Base-by-base conservation (phyloP, 2,888 invertebrate genomes). In the Phymatocera aterrima region DNA sequence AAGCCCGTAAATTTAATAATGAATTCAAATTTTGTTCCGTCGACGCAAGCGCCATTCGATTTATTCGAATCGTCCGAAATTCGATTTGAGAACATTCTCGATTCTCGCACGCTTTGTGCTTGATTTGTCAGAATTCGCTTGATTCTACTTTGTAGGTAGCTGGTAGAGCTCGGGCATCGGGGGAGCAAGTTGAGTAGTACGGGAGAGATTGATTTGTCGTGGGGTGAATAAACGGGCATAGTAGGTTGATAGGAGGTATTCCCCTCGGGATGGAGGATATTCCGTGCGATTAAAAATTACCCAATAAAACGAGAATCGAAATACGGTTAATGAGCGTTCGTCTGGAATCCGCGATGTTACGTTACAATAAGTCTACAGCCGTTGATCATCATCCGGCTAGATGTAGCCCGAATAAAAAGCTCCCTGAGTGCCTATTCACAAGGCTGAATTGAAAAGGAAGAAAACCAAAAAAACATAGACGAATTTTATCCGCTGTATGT, bases 81-180 rank as follows among this genome's bases (percentile, higher is more conserved):
- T 57, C 57, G 57, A 57, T 15, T n/a, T n/a, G n/a, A n/a, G n/a
- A n/a, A n/a, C n/a, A 15, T 43, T 46, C 43, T 43, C 68, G 68
- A 64, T 28, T 15, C 57, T 3, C 10, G 4, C 15, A 18, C 18
- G 72, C 72, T 72, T 72, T 48, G 72, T 72, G 72, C 48, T 72
- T 51, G 51, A 72, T 72, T 72, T 72, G 72, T 72, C 72, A 72
- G 72, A 72, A 51, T 72, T 43, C 43, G 43, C 48, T 51, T 51
- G 72, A 51, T 34, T 48, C 48, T 51, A 31, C 43, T 68, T 51
- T 51, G 51, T 31, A 34, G 48, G 12, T 28, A 31, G 31, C 60
- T 54, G n/a, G 54, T 6, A 6, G 15, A 31, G 3, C 60, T 61
- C 54, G 18, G 54, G n/a, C n/a, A n/a, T 57, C 24, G 68, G 46